Base-by-base conservation (phyloP, 2,888 invertebrate genomes). In the Eupeodes latifasciatus region DNA sequence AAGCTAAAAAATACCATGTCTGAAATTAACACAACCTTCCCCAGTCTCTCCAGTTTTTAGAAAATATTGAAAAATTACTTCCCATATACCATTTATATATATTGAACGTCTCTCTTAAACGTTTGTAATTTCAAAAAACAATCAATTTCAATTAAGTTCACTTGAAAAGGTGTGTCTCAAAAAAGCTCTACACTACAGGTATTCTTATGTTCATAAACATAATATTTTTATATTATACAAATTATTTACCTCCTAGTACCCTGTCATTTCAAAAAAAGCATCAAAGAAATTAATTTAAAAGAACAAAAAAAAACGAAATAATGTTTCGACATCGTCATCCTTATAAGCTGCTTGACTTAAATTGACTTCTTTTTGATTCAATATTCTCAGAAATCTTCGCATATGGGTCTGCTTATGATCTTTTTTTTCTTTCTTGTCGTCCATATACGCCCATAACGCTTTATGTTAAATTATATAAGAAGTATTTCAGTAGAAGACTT, bases 311-410 rank as follows among this genome's bases (percentile, higher is more conserved):
- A 55, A 16, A 19, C 9, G 12, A 62, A 55, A 16, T 71, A 7
- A 71, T 27, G 44, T 59, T 59, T 12, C 72, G 49, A 47, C 44
- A 40, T 27, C 71, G 34, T 72, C 59, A 59, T 27, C 72, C 72
- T 72, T 44, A 16, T 53, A 72, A 59, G 72, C 59, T 72, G 47
- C 59, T 72, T 59, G 59, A 59, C 53, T 72, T 72, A 57, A 72
- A 59, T 72, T 72, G 72, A 72, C 57, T 59, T 34, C 27, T 47
- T 59, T 72, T 72, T 59, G 53, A 72, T 72, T 72, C 59, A 72
- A 72, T 72, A 72, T 72, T 72, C 34, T 3, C 47, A 47, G 19
- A 72, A 47, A 47, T 47, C 27, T 72, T 72, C 44, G 34, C 27
- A 72, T 59, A 27, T 59, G 59, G 14, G 14, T 59, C 7, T 67